Conservation (phyloP, 2,113 vertebrate genomes). For the Henicopernis longicauda region DNA sequence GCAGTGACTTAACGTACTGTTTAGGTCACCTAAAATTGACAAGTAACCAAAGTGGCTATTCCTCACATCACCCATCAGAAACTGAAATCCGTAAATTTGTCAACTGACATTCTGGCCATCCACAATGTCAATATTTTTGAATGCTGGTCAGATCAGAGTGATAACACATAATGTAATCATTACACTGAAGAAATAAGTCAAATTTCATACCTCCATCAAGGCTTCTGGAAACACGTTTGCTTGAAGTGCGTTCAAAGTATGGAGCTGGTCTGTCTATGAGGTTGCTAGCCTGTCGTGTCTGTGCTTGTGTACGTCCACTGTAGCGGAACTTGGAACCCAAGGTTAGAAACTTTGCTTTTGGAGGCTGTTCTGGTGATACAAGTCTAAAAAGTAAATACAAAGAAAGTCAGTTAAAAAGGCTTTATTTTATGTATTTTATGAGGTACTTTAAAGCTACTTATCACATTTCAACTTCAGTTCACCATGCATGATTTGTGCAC, state of each 20-base stretch:
- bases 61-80: background rate
- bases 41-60: background rate
- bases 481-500: background rate
- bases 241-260: conserved; percentile 79
- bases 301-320: conserved; percentile 85
- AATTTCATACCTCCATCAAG: conserved; percentile 79
- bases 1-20: background rate
- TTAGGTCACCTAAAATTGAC: background rate
- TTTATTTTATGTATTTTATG: background rate
- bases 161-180: background rate
- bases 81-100: background rate
- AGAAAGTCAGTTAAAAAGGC: background rate
- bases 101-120: background rate
- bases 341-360: conserved; percentile 83
- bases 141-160: background rate
- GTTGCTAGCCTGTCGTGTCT: conserved; percentile 82
- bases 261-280: conserved; percentile 86
- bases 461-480: background rate
- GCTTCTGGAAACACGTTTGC: conserved; percentile 82
- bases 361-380: conserved; percentile 81
- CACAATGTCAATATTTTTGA: rapidly evolving
- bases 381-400: conserved; percentile 61
- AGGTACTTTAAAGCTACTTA: background rate
- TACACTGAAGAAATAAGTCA: background rate
- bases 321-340: conserved; percentile 89